Conservation (phyloP, 92 coral and sea anemone genomes). For the Anthopleura xanthogrammica region DNA sequence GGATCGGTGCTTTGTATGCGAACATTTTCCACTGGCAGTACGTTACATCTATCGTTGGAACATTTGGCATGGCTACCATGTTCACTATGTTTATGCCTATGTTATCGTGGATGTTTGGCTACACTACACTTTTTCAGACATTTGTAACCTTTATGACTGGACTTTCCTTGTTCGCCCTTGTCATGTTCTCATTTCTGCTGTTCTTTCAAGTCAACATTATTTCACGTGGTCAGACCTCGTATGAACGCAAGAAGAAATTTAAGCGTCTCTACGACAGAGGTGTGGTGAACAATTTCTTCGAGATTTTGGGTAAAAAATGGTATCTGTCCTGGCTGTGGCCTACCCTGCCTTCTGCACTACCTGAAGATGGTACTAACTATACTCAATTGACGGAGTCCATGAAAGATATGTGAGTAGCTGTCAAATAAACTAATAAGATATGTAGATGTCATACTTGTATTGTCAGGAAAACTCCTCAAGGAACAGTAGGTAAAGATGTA, state of each 20-base stretch:
- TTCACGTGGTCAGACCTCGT: slow-evolving; percentile 84
- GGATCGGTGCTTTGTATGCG: slow-evolving; percentile 95
- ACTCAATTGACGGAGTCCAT: slow-evolving; percentile 26
- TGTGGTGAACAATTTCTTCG: slow-evolving; percentile 61
- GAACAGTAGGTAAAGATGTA: no score
- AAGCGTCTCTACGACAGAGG: slow-evolving; percentile 77
- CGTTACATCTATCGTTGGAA: slow-evolving; percentile 71
- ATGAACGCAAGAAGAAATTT: slow-evolving; percentile 77
- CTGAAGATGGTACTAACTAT: slow-evolving; percentile 87
- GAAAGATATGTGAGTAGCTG: slow-evolving; percentile 42
- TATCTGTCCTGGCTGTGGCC: slow-evolving; percentile 94
- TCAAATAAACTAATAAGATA: no score
- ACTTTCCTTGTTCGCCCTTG: slow-evolving; percentile 71
- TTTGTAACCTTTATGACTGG: slow-evolving; percentile 85
- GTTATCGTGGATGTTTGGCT: slow-evolving; percentile 74
- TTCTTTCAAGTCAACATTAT: slow-evolving; percentile 77
- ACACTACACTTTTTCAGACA: slow-evolving; percentile 72
- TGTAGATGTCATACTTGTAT: no score
- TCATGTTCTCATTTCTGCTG: slow-evolving; percentile 74
- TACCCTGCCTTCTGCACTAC: slow-evolving; percentile 66
- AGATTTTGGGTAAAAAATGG: slow-evolving; percentile 87
- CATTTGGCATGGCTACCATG: slow-evolving; percentile 69
- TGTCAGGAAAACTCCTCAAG: no score
- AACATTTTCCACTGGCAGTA: slow-evolving; percentile 85
- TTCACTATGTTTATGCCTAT: slow-evolving; percentile 89